A percentile compares a stretch with the other conserved stretches of the same genome.
These are phyloP conservation scores for Anastrepha obliqua DNA, from an alignment of 1,140 invertebrate species.

Conservation along the genomic window DNA sequence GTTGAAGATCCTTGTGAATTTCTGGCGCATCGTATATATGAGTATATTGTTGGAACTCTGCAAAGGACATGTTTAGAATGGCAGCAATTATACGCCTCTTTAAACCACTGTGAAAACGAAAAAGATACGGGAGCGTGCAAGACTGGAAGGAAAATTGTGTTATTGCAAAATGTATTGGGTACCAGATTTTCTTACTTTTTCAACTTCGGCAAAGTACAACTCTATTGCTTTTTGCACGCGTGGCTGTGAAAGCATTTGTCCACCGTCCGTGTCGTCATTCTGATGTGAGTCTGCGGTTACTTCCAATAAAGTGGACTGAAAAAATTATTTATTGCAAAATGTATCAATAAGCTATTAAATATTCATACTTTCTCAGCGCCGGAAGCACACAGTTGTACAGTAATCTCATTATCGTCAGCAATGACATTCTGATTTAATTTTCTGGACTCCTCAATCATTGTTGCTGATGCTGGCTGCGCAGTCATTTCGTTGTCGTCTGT, in stretches of 20 bases:
- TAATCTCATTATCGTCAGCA: too few relatives aligned
- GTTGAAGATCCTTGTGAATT: background rate
- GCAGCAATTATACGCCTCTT: background rate
- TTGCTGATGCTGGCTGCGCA: background rate
- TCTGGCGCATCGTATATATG: constrained; percentile 8
- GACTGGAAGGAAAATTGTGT: background rate
- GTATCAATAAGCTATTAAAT: too few relatives aligned
- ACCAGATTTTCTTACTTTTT: background rate
- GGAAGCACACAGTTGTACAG: too few relatives aligned
- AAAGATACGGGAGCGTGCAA: background rate
- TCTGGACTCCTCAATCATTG: too few relatives aligned
- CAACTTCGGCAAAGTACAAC: constrained; percentile 16
- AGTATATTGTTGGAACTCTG: constrained; percentile 36
- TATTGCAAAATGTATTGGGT: background rate
- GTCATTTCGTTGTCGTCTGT: background rate
- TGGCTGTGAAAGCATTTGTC: background rate
- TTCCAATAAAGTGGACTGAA: background rate
- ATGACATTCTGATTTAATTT: too few relatives aligned
- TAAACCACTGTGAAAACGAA: background rate
- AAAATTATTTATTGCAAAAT: too few relatives aligned
- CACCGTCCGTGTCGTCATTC: background rate
- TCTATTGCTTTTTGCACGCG: background rate
- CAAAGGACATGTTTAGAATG: background rate
- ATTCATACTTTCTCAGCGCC: too few relatives aligned
- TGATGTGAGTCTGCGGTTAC: background rate